Evolutionary conservation across 2,113 vertebrate species (phyloP), one percentile per base, ranked within the genome.

Genomic region (Scomber japonicus): DNA sequence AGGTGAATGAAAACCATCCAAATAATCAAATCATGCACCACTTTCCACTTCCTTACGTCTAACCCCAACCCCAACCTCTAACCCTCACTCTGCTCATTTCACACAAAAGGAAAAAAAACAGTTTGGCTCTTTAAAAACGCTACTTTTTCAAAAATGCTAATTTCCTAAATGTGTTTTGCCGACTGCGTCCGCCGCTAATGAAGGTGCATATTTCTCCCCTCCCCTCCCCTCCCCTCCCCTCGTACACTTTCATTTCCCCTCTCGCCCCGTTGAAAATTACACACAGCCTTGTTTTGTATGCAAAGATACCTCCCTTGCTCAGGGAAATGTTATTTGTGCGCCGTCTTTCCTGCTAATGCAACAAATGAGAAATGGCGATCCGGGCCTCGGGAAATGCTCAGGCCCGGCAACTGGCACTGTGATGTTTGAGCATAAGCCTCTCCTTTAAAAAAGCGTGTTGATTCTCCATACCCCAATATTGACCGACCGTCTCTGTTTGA

Each of bases 401-500:
- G 82, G 77, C 82, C 77, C 63, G 16, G 78, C 80, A 81, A 91
- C 88, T 60, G 87, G 68, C 90, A 63, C 93, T 92, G 88, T 90
- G 90, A 93, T 91, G 93, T 94, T 94, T 94, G 94, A 96, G 96
- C 96, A 95, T 96, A 97, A 97, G 94, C 96, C 94, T 94, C 94
- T 94, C 94, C 95, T 96, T 88, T 82, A 78, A 90, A 84, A 83
- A 81, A 83, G 94, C 94, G 95, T 94, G 96, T 96, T 97, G 95
- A 96, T 96, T 97, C 95, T 97, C 95, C 95, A 95, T 96, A 96
- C 95, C 93, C 94, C 89, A 92, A 95, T 97, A 98, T 97, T 97
- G 97, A 98, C 97, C 95, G 96, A 95, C 95, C 95, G 95, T 96
- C 97, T 92, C 91, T 85, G 94, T 97, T 97, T 97, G 97, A 98